A percentile compares a stretch with the other conserved stretches of the same genome.
Evolutionary conservation across 2,888 invertebrate species (phyloP).

Genomic region (Caenorhabditis japonica): DNA sequence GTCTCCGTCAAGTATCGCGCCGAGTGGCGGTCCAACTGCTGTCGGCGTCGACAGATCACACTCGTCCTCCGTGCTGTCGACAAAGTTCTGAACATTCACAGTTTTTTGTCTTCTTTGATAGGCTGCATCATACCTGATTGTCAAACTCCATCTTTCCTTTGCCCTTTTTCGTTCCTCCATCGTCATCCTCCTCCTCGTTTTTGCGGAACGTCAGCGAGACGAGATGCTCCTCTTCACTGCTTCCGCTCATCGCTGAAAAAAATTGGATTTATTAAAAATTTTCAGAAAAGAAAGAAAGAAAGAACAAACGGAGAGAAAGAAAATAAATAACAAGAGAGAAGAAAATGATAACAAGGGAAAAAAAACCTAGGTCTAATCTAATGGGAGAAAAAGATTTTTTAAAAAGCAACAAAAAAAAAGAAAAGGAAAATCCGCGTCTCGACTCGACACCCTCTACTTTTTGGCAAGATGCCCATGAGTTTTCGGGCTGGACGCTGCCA

Average conservation of each 20-base stretch:
- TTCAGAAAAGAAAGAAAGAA: neutral
- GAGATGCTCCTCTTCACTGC: constrained; percentile 47
- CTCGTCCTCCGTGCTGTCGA: constrained; percentile 49
- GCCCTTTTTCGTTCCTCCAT: neutral
- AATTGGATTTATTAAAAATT: constrained; percentile 5
- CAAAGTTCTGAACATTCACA: constrained; percentile 42
- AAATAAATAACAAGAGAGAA: constrained; percentile 2
- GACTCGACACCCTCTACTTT: constrained; percentile 11
- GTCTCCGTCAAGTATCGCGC: constrained; percentile 23
- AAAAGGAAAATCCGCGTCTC: constrained; percentile 1
- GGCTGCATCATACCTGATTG: constrained; percentile 33
- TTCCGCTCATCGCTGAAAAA: constrained; percentile 36
- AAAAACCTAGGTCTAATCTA: neutral
- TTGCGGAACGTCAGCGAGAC: constrained; percentile 44
- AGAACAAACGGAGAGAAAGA: constrained; percentile 2
- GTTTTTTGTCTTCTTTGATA: neutral
- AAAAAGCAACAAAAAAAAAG: constrained; percentile 3
- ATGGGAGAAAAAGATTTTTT: too few species aligned
- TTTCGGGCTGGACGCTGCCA: constrained; percentile 68
- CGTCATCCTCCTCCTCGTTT: constrained; percentile 11
- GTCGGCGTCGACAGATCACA: constrained; percentile 54
- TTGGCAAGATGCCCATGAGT: constrained; percentile 64
- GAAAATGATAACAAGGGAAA: constrained; percentile 1
- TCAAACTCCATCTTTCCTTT: constrained; percentile 40
- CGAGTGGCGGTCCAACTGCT: constrained; percentile 41